Conservation (phyloP, 2,888 invertebrate genomes). For the Suillia variegata region DNA sequence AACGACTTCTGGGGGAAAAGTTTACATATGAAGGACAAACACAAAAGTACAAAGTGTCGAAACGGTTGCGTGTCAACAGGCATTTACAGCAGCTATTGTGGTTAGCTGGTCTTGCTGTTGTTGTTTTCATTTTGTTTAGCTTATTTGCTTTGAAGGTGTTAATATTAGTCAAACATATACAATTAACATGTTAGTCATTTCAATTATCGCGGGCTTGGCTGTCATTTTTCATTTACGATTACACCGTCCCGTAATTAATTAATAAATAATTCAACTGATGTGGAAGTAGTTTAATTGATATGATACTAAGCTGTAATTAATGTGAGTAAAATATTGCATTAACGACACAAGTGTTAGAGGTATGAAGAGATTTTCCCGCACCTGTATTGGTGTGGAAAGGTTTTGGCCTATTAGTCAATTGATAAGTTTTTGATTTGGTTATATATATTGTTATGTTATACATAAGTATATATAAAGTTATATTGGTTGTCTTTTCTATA, state of each 20-base stretch:
- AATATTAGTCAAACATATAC: slow-evolving; percentile 11
- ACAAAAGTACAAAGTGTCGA: neutral
- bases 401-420: too few relatives aligned
- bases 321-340: too few relatives aligned
- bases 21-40: neutral
- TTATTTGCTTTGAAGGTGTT: slow-evolving; percentile 11
- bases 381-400: too few relatives aligned
- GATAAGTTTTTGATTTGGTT: too few relatives aligned
- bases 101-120: neutral
- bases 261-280: neutral
- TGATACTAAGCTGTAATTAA: too few relatives aligned
- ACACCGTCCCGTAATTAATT: slow-evolving; percentile 3
- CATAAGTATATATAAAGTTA: too few relatives aligned
- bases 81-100: slow-evolving; percentile 3
- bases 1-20: neutral
- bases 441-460: too few relatives aligned
- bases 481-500: too few relatives aligned
- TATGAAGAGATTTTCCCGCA: too few relatives aligned
- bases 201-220: neutral
- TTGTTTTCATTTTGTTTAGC: slow-evolving; percentile 13
- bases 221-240: neutral
- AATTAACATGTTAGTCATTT: slow-evolving; percentile 11
- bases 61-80: slow-evolving; percentile 16
- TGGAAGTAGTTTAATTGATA: neutral
- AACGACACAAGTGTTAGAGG: too few relatives aligned